Percentiles rank a stretch among this genome's conserved stretches.
Evolutionary conservation across 1,140 invertebrate species (phyloP).

Genomic region (Druon quercuslanigerum): DNA sequence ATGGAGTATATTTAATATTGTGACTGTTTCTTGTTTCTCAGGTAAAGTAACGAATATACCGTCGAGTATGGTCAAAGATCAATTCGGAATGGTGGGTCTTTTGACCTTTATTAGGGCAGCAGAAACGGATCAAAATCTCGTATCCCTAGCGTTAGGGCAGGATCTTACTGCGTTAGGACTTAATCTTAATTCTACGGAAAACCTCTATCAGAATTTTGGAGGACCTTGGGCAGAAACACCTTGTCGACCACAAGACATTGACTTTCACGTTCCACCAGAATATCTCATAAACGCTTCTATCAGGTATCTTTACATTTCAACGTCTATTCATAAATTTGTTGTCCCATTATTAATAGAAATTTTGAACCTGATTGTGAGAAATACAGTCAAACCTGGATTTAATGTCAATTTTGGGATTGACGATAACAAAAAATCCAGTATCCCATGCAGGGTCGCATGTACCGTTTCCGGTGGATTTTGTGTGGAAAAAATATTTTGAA

Average conservation of each 20-base stretch:
- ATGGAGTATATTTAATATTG: background rate
- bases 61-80: conserved; percentile 97
- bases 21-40: conserved; percentile 63
- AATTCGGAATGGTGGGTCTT: conserved; percentile 99
- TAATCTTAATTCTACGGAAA: conserved; percentile 98
- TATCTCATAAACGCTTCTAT: conserved; percentile 97
- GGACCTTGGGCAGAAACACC: conserved; percentile 98
- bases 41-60: conserved; percentile 98
- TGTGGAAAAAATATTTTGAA: no score
- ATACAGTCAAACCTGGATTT: no score
- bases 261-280: conserved; percentile 98
- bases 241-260: conserved; percentile 98
- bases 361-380: no score
- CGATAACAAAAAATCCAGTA: no score
- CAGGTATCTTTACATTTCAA: conserved; percentile 72
- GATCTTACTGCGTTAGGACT: conserved; percentile 97
- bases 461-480: no score
- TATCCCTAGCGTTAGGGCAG: conserved; percentile 95
- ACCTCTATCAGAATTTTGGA: conserved; percentile 97
- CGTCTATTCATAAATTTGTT: no score
- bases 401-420: no score
- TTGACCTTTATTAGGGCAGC: conserved; percentile 98
- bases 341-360: no score
- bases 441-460: no score
- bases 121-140: conserved; percentile 96